Base-by-base conservation (phyloP, 2,888 invertebrate genomes). In the Oligia fasciuncula region DNA sequence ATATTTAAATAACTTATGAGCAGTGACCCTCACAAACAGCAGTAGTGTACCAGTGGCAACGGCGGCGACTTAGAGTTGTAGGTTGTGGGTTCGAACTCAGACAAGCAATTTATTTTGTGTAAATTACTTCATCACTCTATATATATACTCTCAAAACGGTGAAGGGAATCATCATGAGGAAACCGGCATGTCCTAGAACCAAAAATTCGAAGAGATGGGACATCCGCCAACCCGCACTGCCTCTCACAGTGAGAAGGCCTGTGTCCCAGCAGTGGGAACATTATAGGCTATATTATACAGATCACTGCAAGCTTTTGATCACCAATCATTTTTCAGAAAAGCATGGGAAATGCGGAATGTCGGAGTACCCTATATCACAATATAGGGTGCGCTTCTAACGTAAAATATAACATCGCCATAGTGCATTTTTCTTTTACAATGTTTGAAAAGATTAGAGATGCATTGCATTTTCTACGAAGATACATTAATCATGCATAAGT, bases 1-100 rank as follows among this genome's bases (percentile, higher is more conserved):
- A 80, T 84, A 86, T 81, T 87, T 86, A 75, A 81, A 87, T 81
- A 80, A 67, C 35, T 69, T 70, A 73, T 63, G 43, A 76, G 75
- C 77, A 74, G 73, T 72, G 57, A 76, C 69, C 66, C 54, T 71
- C 23, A 49, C 57, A 60, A 60, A 60, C 57, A 60, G n/a, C n/a
- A 60, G 4, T n/a, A 11, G 23, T 60, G n/a, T n/a, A 0, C n/a
- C 11, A 60, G n/a, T 60, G 57, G n/a, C n/a, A 57, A 57, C n/a
- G 9, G 11, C 3, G 3, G n/a, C 11, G 57, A 57, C n/a, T 57
- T 57, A 57, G 57, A 57, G n/a, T 60, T n/a, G 23, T n/a, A n/a
- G n/a, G 57, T n/a, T 60, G 57, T 23, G 4, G 23, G 57, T 60
- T n/a, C 13, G 57, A 4, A n/a, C n/a, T n/a, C 57, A 60, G n/a